Base-by-base conservation (phyloP, 35 echinoderm and acorn worm species). In the Anneissia japonica region DNA sequence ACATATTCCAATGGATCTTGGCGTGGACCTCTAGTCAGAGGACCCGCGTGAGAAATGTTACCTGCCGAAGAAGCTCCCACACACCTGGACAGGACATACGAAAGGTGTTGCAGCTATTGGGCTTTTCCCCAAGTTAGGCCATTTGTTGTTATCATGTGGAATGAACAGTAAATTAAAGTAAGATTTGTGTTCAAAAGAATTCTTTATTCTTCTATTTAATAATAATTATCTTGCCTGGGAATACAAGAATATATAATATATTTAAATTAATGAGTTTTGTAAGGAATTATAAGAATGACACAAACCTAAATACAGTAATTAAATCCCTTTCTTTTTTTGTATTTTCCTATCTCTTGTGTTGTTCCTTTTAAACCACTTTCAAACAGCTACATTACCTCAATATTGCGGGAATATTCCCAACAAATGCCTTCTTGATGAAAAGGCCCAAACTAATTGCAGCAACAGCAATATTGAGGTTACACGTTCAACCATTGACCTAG, bases 91-190 rank as follows among this genome's bases (percentile, higher is more conserved):
- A 4, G 95, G 95, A 31, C 95, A 93, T 83, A 97, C 95, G 30
- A 97, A 97, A 83, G 95, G 95, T 26, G 91, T 93, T 28, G 92
- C 91, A 6, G 89, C 79, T n/a, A 93, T 97, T 84, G 85, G 85
- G 46, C 80, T 97, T 28, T 89, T 93, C 35, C 95, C 95, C 0
- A 87, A 91, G 34, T 97, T 91, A 5, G 95, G 95, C 26, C 95
- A 97, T 75, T 74, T 97, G 35, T 34, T 97, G 30, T 73, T 97
- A 34, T 97, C 95, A 39, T 93, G 95, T 86, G 95, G 95, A 0
- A 97, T 97, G 95, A 91, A 97, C 39, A 91, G 83, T 82, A 93
- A 91, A 74, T 97, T 33, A 97, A 97, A 91, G 95, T 97, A 43
- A 74, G 81, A 84, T n/a, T n/a, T n/a, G n/a, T n/a, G n/a, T n/a